These are phyloP conservation scores for Fabriciana adippe DNA, from an alignment of 2,888 invertebrate genomes.

Conservation along the genomic window DNA sequence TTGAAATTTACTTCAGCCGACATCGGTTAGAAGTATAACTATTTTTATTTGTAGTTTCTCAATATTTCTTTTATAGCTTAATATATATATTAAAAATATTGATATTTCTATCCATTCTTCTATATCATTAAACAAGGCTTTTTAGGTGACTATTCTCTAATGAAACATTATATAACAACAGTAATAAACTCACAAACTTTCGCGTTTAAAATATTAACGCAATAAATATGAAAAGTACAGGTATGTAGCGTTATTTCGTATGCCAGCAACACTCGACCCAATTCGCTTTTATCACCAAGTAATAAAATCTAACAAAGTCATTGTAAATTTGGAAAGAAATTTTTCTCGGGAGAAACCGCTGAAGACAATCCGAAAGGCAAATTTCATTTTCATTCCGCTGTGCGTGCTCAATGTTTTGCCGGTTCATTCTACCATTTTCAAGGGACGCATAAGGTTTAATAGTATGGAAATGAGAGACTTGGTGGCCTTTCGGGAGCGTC, in stretches of 20 bases:
- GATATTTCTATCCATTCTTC: too few relatives aligned
- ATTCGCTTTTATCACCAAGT: conserved; percentile 18
- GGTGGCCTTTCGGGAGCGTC: conserved; percentile 49
- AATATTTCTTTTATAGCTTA: too few relatives aligned
- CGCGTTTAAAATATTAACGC: too few relatives aligned
- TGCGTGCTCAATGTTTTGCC: conserved; percentile 36
- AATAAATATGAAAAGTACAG: too few relatives aligned
- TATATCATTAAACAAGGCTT: too few relatives aligned
- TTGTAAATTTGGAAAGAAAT: conserved; percentile 34
- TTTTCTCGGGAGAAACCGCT: conserved; percentile 36
- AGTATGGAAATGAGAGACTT: conserved; percentile 50
- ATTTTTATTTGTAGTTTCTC: too few relatives aligned
- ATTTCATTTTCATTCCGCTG: conserved; percentile 43
- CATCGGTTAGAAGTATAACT: too few relatives aligned
- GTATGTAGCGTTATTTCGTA: not conserved
- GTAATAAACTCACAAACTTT: too few relatives aligned
- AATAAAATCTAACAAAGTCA: conserved; percentile 34
- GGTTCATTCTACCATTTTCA: conserved; percentile 35
- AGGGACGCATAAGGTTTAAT: conserved; percentile 44
- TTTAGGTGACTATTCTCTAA: too few relatives aligned
- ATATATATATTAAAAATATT: too few relatives aligned
- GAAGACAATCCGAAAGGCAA: conserved; percentile 36
- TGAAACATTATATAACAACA: too few relatives aligned
- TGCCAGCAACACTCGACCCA: conserved; percentile 6
- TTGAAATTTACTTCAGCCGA: too few relatives aligned